Evolutionary conservation across 2,888 invertebrate species (phyloP), one percentile per base, ranked within the genome.

Genomic region (Dasypolia templi): DNA sequence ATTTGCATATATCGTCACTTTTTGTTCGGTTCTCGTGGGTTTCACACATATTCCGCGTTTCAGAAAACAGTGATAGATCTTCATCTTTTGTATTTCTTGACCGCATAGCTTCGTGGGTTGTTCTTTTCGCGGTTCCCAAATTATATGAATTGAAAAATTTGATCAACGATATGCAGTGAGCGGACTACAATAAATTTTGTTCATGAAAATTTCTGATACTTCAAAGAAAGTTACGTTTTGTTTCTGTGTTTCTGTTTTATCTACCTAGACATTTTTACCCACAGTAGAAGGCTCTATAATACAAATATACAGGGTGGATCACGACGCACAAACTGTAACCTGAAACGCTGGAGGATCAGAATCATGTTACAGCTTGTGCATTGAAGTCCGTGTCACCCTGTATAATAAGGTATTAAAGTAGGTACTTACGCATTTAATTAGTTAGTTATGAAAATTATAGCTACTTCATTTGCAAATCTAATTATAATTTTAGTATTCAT

Each of bases 31-130:
- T 62, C 32, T 55, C 62, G 19, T 22, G 39, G 44, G 72, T 26
- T 73, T 59, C 61, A 75, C 61, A 74, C 66, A 82, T 72, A 79
- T 81, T 82, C 77, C 75, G 51, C 72, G 65, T 77, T 86, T 83
- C 66, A 75, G 74, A 83, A 78, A 76, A 82, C 63, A 75, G 75
- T 77, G 58, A 82, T 86, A 77, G 76, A 84, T 86, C 81, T 81
- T 85, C 70, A 84, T 75, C 66, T 78, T 82, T 62, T 81, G 53
- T 75, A 73, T 84, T 71, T 79, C 69, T 65, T 69, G 79, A 26
- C 78, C 68, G 76, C 61, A 75, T 69, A 71, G 73, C 19, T 69
- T 17, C 51, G 58, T 58, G 35, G 71, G 63, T 74, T 67, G 55
- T 63, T 81, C 69, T 77, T 78, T 46, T 12, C 63, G 70, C 44